Evolutionary conservation across 2,113 vertebrate species (phyloP).

Genomic region (Aepyceros melampus): DNA sequence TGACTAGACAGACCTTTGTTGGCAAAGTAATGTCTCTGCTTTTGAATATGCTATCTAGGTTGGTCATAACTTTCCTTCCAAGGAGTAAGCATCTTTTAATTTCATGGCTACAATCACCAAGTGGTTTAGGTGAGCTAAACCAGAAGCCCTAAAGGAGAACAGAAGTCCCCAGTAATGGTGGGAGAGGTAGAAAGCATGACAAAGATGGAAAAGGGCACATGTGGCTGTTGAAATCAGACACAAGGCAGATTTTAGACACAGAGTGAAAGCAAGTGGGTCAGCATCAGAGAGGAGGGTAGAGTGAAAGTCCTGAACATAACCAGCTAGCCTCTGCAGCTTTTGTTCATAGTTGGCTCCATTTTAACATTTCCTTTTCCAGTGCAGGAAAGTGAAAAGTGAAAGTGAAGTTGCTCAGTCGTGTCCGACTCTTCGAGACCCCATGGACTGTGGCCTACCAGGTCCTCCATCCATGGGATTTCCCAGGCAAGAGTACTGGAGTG

Average conservation of each 20-base stretch:
- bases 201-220: not conserved
- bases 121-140: not conserved
- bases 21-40: too few species aligned
- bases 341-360: not conserved
- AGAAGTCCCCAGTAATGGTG: not conserved
- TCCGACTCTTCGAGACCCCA: too few species aligned
- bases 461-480: too few species aligned
- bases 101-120: not conserved
- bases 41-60: too few species aligned
- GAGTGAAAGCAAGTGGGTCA: not conserved
- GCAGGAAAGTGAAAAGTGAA: too few species aligned
- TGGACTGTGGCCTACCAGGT: too few species aligned
- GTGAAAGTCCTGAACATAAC: not conserved
- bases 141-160: not conserved
- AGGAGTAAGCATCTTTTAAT: too few species aligned
- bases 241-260: not conserved
- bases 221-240: not conserved
- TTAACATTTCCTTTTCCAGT: not conserved
- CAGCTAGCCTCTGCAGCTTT: not conserved
- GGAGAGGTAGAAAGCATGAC: not conserved
- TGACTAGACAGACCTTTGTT: fast-evolving
- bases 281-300: not conserved
- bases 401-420: too few species aligned
- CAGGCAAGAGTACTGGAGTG: too few species aligned
- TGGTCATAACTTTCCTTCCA: too few species aligned